Percentiles rank a stretch among this genome's conserved stretches.
These are phyloP conservation scores for Lasioglossum leucozonium DNA, from an alignment of 2,888 invertebrate species.

Conservation along the genomic window DNA sequence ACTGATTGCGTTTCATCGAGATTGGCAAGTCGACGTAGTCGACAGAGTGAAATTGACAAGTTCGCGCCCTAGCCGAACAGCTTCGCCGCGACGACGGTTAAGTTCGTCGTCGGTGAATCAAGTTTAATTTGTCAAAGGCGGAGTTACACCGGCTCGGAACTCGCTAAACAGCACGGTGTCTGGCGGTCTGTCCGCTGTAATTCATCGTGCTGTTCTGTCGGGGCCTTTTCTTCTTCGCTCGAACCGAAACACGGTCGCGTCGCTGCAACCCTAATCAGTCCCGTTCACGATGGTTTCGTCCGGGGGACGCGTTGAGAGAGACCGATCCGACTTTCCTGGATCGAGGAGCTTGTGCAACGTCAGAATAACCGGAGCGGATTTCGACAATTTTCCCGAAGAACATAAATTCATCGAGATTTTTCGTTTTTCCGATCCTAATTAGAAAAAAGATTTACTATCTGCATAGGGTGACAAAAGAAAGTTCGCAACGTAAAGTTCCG, in stretches of 20 bases:
- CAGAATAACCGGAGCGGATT: too few relatives aligned
- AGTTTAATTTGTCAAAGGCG: conserved; percentile 55
- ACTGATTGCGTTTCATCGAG: conserved; percentile 28
- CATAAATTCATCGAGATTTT: too few relatives aligned
- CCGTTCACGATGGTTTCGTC: too few relatives aligned
- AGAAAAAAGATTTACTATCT: too few relatives aligned
- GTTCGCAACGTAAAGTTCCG: conserved; percentile 17
- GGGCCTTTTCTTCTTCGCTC: neutral
- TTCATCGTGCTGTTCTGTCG: conserved; percentile 6
- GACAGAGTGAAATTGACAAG: conserved; percentile 51
- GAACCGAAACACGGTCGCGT: neutral
- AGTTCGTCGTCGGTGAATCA: conserved; percentile 51
- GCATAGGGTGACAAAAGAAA: conserved; percentile 11
- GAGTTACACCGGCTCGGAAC: conserved; percentile 16
- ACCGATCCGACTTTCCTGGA: neutral
- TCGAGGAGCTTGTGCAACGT: too few relatives aligned
- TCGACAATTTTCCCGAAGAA: too few relatives aligned
- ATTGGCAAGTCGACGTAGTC: conserved; percentile 10
- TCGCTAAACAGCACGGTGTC: conserved; percentile 2
- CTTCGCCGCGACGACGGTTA: conserved; percentile 15
- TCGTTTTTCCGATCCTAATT: too few relatives aligned
- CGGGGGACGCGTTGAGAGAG: too few relatives aligned
- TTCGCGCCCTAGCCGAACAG: conserved; percentile 1
- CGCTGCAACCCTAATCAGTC: neutral
- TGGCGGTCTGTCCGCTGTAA: conserved; percentile 19